Percentiles rank a stretch among this genome's conserved stretches.
These are phyloP conservation scores for Parasteatoda tepidariorum DNA, from an alignment of 1,140 invertebrate genomes.

Conservation along the genomic window DNA sequence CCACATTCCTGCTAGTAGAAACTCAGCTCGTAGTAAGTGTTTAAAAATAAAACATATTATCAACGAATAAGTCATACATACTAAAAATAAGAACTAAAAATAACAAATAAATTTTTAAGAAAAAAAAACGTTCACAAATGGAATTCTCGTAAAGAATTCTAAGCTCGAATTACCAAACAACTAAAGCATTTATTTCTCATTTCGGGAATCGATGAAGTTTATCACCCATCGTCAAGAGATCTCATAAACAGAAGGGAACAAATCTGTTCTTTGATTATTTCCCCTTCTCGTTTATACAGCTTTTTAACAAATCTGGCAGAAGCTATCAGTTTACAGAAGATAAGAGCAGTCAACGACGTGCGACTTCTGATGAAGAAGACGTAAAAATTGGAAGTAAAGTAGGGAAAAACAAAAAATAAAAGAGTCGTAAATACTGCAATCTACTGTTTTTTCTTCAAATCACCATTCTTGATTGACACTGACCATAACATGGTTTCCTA, in stretches of 20 bases:
- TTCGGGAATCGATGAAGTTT: background rate
- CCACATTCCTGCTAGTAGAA: no score
- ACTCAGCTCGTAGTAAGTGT: no score
- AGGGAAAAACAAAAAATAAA: no score
- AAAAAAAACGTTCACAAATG: no score
- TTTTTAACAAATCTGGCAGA: background rate
- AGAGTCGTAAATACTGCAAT: slow-evolving; percentile 10
- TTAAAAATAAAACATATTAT: no score
- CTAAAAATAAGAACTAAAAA: no score
- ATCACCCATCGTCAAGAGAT: background rate
- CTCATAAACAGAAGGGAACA: slow-evolving; percentile 7
- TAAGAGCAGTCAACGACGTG: slow-evolving; percentile 1
- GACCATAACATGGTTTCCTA: background rate
- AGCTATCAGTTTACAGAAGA: background rate
- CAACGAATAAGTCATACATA: no score
- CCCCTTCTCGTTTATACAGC: background rate
- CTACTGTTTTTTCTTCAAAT: background rate
- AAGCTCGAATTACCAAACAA: background rate
- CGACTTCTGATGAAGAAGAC: background rate
- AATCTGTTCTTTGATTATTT: background rate
- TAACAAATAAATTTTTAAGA: no score
- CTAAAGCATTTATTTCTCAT: background rate
- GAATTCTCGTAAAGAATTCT: no score
- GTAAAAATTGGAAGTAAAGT: no score
- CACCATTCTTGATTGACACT: slow-evolving; percentile 18